A percentile compares a stretch with the other conserved stretches of the same genome.
phyloP scores from a whole-genome alignment of 2,113 vertebrate species.

The Serinus canaria region DNA sequence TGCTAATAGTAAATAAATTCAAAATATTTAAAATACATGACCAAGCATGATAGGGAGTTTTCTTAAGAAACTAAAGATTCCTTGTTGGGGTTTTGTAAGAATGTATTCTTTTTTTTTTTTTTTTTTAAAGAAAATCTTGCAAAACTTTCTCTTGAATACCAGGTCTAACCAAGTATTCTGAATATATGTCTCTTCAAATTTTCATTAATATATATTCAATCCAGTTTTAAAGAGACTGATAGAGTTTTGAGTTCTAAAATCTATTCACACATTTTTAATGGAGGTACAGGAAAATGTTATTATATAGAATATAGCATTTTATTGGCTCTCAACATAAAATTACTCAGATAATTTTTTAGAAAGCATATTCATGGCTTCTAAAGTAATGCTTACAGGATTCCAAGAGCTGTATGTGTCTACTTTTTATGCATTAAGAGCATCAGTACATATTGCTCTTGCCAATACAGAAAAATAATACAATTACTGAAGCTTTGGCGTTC shows the following conservation, averaged over 20 bases:
- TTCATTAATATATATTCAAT: neutral
- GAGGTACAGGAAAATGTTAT: neutral
- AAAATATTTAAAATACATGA: neutral
- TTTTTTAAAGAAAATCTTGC: neutral
- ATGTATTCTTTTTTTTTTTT: neutral
- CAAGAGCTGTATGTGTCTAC: fast-evolving
- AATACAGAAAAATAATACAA: neutral
- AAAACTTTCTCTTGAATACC: neutral
- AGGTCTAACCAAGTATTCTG: neutral
- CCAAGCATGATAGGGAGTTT: neutral
- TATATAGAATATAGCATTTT: neutral
- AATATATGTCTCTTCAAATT: neutral
- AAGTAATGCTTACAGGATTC: neutral
- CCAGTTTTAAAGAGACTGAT: neutral
- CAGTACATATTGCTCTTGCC: neutral
- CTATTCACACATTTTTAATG: neutral
- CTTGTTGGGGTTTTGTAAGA: neutral
- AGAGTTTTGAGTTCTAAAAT: neutral
- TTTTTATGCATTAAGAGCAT: neutral
- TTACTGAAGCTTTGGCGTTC: neutral
- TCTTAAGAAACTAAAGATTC: neutral
- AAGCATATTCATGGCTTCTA: neutral
- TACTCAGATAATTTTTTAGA: neutral
- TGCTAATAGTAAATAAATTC: neutral
- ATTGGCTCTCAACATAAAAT: neutral